These are phyloP conservation scores for Neodiprion fabricii DNA, from an alignment of 1,140 invertebrate genomes.

Conservation along the genomic window DNA sequence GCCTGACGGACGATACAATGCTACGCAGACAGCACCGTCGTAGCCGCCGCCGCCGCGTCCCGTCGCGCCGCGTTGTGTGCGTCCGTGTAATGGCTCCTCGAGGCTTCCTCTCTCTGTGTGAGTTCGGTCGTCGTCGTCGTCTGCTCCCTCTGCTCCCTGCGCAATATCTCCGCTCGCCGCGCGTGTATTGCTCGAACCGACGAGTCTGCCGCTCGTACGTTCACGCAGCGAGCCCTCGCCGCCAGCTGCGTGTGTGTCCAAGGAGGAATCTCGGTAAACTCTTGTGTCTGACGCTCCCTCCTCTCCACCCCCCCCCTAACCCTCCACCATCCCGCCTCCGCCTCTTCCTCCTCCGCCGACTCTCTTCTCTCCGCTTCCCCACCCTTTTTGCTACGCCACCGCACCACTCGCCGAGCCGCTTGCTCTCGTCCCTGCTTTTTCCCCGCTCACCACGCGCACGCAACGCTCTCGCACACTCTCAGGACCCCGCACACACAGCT, in stretches of 20 bases:
- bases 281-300: constrained; percentile 41
- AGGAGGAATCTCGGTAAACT: constrained; percentile 44
- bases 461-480: constrained; percentile 19
- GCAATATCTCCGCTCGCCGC: not conserved
- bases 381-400: constrained; percentile 43
- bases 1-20: constrained; percentile 36
- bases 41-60: constrained; percentile 21
- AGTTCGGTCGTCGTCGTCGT: constrained; percentile 4
- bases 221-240: constrained; percentile 30
- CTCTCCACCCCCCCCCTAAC: constrained; percentile 30
- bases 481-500: not conserved
- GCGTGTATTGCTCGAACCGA: not conserved
- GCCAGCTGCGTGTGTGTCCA: constrained; percentile 35
- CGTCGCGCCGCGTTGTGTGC: not conserved
- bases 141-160: constrained; percentile 2
- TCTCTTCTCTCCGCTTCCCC: constrained; percentile 31
- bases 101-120: constrained; percentile 2
- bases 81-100: not conserved
- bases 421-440: constrained; percentile 41
- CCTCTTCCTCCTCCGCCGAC: constrained; percentile 48
- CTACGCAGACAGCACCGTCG: constrained; percentile 25
- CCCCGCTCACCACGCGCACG: constrained; percentile 38
- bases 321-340: constrained; percentile 43
- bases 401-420: constrained; percentile 44
- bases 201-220: constrained; percentile 21